Base-by-base conservation (phyloP, 1,140 invertebrate species). In the Antheraea pernyi region DNA sequence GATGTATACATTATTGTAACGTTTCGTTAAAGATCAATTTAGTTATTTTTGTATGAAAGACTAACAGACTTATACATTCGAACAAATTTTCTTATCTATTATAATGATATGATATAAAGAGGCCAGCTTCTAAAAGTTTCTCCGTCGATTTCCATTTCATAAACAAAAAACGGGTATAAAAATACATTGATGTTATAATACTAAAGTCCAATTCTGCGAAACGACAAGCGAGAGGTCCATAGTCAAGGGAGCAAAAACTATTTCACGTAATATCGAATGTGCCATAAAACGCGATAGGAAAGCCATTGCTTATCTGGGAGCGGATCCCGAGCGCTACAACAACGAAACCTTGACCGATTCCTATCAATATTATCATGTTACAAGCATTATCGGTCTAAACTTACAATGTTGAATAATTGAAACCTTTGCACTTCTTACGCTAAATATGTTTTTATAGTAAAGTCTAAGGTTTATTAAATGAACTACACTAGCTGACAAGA, bases 231-330 rank as follows among this genome's bases (percentile, higher is more conserved):
- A 58, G 68, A 72, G 65, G 58, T 65, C 53, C 58, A 11, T 68
- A 36, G 62, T 71, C 69, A 65, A 72, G 72, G 74, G 73, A 73
- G 71, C 76, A 78, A 78, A 78, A 78, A 76, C 76, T 75, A 78
- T 78, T 78, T 78, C 76, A 71, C 73, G 69, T 78, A 76, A 78
- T 78, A 78, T 75, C 71, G 71, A 72, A 78, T 73, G 74, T 71
- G 73, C 71, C 69, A 75, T 78, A 78, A 76, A 78, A 78, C 36
- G 69, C 74, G 73, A 78, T 78, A 78, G 73, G 76, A 75, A 73
- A 61, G 70, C 59, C 71, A 76, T 76, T 76, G 70, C 72, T 74
- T 76, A 79, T 79, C 77, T 72, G 62, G n/a, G 65, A 69, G 68
- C 71, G 69, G 72, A 67, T 69, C 74, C 60, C 67, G 64, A 67